Conservation (phyloP, 2,888 invertebrate genomes). For the Zaprionus bogoriensis region DNA sequence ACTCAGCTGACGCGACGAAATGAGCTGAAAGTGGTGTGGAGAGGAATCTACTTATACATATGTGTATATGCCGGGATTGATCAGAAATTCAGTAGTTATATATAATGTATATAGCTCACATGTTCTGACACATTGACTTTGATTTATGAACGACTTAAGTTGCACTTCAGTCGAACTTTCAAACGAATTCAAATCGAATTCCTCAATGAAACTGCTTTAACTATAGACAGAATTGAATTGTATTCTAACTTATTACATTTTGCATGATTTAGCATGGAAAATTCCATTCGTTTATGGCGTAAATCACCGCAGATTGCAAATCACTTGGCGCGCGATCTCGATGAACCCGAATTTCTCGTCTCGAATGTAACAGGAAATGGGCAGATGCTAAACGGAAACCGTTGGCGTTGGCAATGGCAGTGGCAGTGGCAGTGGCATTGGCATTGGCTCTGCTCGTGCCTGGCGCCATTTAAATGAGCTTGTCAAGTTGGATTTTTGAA, state of each 20-base stretch:
- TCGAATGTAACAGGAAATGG: constrained; percentile 16
- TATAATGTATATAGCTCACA: not conserved
- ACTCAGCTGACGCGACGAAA: constrained; percentile 4
- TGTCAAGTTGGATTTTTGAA: constrained; percentile 74
- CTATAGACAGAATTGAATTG: too few relatives aligned
- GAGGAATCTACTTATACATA: not conserved
- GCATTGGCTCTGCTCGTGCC: constrained; percentile 48
- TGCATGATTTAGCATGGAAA: too few relatives aligned
- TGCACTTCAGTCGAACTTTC: not conserved
- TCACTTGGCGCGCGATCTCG: constrained; percentile 16
- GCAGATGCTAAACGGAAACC: constrained; percentile 46
- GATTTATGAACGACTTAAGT: not conserved
- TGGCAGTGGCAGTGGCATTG: too few relatives aligned
- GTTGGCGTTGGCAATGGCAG: constrained; percentile 52
- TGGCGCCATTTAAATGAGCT: constrained; percentile 77
- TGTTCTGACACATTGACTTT: not conserved
- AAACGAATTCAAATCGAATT: too few relatives aligned
- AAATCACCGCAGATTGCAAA: constrained; percentile 13
- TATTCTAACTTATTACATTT: not conserved
- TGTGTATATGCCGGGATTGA: not conserved
- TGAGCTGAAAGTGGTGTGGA: not conserved
- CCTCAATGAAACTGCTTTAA: too few relatives aligned
- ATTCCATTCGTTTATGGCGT: too few relatives aligned
- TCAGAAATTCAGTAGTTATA: not conserved
- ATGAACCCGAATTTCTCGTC: constrained; percentile 16